Base-by-base conservation (phyloP, 2,113 vertebrate species). In the Tyto alba region DNA sequence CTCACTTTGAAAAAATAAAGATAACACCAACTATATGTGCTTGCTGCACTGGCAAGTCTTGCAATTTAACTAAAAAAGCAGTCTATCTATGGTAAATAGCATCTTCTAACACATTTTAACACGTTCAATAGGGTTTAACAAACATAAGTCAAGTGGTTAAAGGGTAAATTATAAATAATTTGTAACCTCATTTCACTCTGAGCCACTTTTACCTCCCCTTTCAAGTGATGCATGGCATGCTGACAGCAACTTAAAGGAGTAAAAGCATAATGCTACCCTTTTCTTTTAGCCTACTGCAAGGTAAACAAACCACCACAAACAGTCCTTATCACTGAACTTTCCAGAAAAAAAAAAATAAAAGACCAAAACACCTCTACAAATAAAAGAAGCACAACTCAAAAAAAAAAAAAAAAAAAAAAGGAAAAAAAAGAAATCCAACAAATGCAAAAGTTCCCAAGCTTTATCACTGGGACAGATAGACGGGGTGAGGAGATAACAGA, bases 391-490 rank as follows among this genome's bases (percentile, higher is more conserved):
- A 50, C 2, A 57, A 20, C 7, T 8, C 0, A 13, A 72, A 11
- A 18, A 36, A 19, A 12, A 30, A 50, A 57, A 59, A n/a, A n/a
- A n/a, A 13, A 72, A 11, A 18, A 36, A 19, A 12, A 30, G 45
- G 53, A 13, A 72, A 11, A 18, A 36, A 19, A 12, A 30, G 45
- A 57, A 55, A 29, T 14, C 6, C 4, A 30, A 50, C 13, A 92
- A 73, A n/a, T 19, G 5, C 15, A 47, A 19, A 47, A 11, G 3
- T 56, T 69, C 62, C 43, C 27, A 90, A 77, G 32, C 9, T 73
- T 81, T 77, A 40, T n/a, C 10, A 32, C 0, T n/a, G 3, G 16
- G 16, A 10, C 7, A 40, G 5, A 2, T 47, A 47, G n/a, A n/a
- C n/a, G 15, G 7, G 2, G 13, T 45, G 16, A 5, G 7, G 25